Percentiles rank a stretch among this genome's conserved stretches.
Conservation (phyloP, 2,888 invertebrate genomes). For the Drosophila merina region DNA sequence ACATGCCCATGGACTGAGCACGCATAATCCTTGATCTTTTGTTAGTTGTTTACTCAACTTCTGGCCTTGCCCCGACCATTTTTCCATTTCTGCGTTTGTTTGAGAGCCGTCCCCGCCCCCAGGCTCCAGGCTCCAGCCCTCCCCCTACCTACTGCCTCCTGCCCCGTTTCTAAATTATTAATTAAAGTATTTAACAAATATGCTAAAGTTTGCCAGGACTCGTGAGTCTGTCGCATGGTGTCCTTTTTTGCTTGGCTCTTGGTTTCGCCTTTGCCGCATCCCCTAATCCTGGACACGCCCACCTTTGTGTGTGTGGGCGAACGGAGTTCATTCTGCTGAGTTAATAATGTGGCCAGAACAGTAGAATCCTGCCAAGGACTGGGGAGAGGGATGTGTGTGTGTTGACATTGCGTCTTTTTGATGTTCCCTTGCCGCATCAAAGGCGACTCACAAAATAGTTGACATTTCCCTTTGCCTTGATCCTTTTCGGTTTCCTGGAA, state of each 20-base stretch:
- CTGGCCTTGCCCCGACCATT: constrained; percentile 30
- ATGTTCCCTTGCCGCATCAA: constrained; percentile 69
- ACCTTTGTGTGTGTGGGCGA: constrained; percentile 21
- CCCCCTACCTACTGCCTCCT: constrained; percentile 34
- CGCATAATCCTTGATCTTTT: constrained; percentile 81
- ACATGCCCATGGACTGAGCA: constrained; percentile 45
- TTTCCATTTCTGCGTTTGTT: constrained; percentile 45
- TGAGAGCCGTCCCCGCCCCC: constrained; percentile 2
- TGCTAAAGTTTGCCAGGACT: constrained; percentile 71
- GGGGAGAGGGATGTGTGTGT: constrained; percentile 11
- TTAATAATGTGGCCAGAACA: constrained; percentile 70
- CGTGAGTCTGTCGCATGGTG: constrained; percentile 28
- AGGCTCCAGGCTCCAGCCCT: background rate
- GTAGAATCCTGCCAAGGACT: constrained; percentile 4
- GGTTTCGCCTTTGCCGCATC: constrained; percentile 1
- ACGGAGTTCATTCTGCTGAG: constrained; percentile 70
- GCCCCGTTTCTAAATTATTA: constrained; percentile 76
- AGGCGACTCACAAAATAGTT: constrained; percentile 64
- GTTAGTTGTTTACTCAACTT: constrained; percentile 80
- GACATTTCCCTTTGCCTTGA: constrained; percentile 19
- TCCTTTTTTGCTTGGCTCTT: background rate
- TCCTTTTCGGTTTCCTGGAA: constrained; percentile 7
- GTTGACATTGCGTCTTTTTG: constrained; percentile 74
- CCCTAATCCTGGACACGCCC: constrained; percentile 25
- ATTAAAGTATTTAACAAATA: constrained; percentile 82